A percentile compares a stretch with the other conserved stretches of the same genome.
Evolutionary conservation across 2,888 invertebrate genomes (phyloP).

Genomic region (Antheraea assamensis): DNA sequence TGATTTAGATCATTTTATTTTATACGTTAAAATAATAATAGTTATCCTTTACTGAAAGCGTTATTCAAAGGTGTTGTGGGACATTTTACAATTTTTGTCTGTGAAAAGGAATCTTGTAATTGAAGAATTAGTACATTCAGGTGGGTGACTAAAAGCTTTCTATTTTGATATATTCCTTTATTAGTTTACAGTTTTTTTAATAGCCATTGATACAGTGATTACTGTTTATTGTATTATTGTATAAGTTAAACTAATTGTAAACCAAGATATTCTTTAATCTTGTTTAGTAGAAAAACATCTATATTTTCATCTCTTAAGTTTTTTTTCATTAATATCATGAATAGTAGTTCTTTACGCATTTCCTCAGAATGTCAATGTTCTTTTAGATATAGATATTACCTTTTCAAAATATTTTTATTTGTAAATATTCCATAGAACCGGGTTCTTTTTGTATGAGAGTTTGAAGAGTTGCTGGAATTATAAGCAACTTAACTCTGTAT

Average conservation of each 20-base stretch:
- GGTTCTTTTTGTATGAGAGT: neutral
- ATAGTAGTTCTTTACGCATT: neutral
- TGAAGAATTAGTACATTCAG: conserved; percentile 16
- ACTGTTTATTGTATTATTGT: neutral
- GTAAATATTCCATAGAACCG: neutral
- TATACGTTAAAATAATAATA: neutral
- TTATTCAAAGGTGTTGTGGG: neutral
- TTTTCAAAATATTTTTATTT: neutral
- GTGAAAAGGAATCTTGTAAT: neutral
- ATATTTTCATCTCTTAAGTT: neutral
- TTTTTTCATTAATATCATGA: neutral
- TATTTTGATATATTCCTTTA: conserved; percentile 4
- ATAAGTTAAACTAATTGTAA: neutral
- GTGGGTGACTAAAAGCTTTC: conserved; percentile 28
- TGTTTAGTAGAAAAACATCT: neutral
- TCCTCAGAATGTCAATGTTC: neutral
- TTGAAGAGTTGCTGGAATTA: neutral
- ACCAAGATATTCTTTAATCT: neutral
- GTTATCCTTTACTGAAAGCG: neutral
- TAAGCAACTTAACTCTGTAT: neutral
- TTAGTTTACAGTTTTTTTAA: neutral
- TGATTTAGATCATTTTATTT: conserved; percentile 36
- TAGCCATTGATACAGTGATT: neutral
- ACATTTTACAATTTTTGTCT: conserved; percentile 1
- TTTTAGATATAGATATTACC: neutral